Evolutionary conservation across 2,888 invertebrate genomes (phyloP).

Genomic region (Tortricodes alternella): DNA sequence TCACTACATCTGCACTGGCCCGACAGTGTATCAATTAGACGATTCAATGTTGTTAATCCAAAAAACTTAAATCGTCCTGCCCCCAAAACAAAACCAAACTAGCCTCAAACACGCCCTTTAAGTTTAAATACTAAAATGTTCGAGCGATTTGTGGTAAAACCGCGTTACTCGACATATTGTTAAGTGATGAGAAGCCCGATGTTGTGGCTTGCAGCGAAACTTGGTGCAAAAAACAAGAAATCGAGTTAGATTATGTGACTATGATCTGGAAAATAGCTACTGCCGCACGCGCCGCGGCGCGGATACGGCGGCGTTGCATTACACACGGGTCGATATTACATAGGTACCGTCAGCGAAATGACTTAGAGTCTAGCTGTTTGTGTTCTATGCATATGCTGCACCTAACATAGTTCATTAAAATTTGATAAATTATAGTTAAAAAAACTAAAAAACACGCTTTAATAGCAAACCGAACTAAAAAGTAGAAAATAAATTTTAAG

Average conservation of each 20-base stretch:
- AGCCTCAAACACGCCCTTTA: not conserved
- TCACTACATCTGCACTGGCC: too few relatives aligned
- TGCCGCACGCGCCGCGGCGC: not conserved
- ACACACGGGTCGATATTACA: not conserved
- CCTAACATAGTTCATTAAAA: too few relatives aligned
- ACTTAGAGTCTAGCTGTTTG: not conserved
- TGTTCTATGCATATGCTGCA: too few relatives aligned
- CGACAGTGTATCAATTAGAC: too few relatives aligned
- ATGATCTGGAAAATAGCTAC: not conserved
- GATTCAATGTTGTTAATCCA: not conserved
- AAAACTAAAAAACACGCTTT: too few relatives aligned
- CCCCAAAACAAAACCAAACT: not conserved
- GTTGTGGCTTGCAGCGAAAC: slow-evolving; percentile 41
- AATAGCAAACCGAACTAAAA: too few relatives aligned
- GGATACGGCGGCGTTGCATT: too few relatives aligned
- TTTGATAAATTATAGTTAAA: too few relatives aligned
- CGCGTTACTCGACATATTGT: slow-evolving; percentile 17
- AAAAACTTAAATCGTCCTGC: not conserved
- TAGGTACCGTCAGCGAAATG: not conserved
- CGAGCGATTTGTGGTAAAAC: not conserved
- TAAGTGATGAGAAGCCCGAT: slow-evolving; percentile 32
- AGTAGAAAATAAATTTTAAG: too few relatives aligned
- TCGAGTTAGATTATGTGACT: not conserved
- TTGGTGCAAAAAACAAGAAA: slow-evolving; percentile 32
- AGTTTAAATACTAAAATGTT: not conserved